Conservation (phyloP, 2,113 vertebrate genomes). For the Muntiacus reevesi region DNA sequence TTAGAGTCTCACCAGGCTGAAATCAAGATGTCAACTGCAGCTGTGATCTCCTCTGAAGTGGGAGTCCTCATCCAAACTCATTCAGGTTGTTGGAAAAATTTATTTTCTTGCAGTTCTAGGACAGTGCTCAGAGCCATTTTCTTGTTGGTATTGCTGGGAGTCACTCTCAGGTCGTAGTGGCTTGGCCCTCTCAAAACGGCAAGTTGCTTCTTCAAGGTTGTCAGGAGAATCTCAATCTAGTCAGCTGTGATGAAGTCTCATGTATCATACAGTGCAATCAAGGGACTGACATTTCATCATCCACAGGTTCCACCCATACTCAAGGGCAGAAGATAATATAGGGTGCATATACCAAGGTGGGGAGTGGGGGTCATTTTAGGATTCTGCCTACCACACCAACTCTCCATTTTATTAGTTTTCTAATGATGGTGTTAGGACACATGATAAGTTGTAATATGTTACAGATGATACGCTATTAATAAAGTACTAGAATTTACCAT, state of each 20-base stretch:
- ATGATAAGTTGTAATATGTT: not conserved
- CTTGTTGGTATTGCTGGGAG: not conserved
- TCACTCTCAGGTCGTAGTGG: not conserved
- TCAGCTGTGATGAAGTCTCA: not conserved
- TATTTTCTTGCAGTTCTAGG: not conserved
- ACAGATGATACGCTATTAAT: not conserved
- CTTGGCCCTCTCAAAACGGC: not conserved
- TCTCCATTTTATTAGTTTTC: not conserved
- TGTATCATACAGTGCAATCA: not conserved
- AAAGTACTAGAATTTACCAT: not conserved
- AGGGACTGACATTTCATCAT: not conserved
- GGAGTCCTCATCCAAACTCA: not conserved
- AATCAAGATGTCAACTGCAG: not conserved
- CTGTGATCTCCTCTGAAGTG: not conserved
- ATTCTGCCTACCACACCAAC: not conserved
- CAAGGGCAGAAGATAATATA: not conserved
- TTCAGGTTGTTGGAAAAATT: not conserved
- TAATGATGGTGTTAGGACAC: not conserved
- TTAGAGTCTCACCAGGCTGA: not conserved
- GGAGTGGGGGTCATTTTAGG: not conserved
- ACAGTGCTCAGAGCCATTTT: not conserved
- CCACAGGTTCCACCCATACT: not conserved
- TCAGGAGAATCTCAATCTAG: not conserved
- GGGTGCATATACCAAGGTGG: no score
- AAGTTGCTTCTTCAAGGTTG: not conserved